phyloP scores from a whole-genome alignment of 1,140 invertebrate genomes.

The Myzus persicae region DNA sequence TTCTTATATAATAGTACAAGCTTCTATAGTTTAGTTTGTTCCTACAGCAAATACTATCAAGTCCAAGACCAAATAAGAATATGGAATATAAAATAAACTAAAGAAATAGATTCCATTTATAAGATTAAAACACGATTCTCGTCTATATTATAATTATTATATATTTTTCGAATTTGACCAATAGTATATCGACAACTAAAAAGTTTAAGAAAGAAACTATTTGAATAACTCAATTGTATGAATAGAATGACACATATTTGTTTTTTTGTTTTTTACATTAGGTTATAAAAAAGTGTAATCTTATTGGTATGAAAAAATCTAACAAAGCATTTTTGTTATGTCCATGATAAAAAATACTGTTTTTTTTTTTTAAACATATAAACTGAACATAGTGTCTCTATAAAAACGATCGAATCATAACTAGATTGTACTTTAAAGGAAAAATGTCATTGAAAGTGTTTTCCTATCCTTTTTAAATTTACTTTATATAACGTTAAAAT shows the following conservation, averaged over 20 bases:
- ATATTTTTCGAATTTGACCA: neutral
- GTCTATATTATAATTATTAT: neutral
- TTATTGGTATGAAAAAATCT: neutral
- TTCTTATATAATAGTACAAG: neutral
- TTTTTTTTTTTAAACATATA: neutral
- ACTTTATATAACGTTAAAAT: neutral
- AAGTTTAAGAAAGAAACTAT: neutral
- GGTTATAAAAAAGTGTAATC: neutral
- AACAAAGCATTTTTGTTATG: neutral
- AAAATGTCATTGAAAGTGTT: neutral
- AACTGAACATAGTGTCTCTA: neutral
- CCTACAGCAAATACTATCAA: no score
- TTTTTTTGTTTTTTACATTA: neutral
- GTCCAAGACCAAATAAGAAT: neutral
- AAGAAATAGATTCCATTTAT: neutral
- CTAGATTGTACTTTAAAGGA: neutral
- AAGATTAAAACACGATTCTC: neutral
- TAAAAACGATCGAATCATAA: neutral
- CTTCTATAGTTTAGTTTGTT: neutral
- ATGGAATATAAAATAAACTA: neutral
- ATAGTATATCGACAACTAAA: neutral
- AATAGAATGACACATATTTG: neutral
- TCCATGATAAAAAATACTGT: neutral
- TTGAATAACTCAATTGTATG: neutral
- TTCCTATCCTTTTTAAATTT: neutral